phyloP scores from a whole-genome alignment of 1,140 invertebrate species.

The Argopecten irradians region DNA sequence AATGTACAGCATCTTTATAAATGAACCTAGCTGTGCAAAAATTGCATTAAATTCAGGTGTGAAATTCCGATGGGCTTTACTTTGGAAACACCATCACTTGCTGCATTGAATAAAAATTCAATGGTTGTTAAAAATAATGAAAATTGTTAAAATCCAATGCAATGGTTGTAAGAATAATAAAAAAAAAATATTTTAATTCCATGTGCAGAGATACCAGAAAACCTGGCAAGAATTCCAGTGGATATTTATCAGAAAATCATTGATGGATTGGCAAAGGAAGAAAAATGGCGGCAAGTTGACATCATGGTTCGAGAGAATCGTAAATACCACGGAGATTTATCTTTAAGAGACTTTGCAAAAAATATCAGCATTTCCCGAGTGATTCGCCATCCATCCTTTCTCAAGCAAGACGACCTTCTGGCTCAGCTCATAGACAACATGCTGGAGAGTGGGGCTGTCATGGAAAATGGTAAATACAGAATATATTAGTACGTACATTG shows the following conservation, averaged over 20 bases:
- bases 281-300: slow-evolving; percentile 64
- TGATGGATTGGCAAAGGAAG: slow-evolving; percentile 47
- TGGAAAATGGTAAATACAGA: slow-evolving; percentile 36
- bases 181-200: slow-evolving; percentile 1
- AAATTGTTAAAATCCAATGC: too few relatives aligned
- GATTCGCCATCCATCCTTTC: slow-evolving; percentile 33
- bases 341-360: slow-evolving; percentile 52
- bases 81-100: too few relatives aligned
- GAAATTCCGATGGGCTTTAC: too few relatives aligned
- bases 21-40: too few relatives aligned
- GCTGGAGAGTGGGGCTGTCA: slow-evolving; percentile 45
- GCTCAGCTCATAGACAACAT: slow-evolving; percentile 50
- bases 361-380: slow-evolving; percentile 49
- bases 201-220: slow-evolving; percentile 61
- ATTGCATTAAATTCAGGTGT: too few relatives aligned
- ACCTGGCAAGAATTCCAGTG: slow-evolving; percentile 44
- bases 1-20: too few relatives aligned
- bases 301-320: slow-evolving; percentile 54
- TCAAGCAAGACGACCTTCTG: slow-evolving; percentile 35
- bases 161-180: neutral
- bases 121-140: too few relatives aligned
- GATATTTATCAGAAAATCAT: slow-evolving; percentile 53
- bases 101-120: too few relatives aligned
- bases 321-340: slow-evolving; percentile 43
- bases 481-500: too few relatives aligned